Evolutionary conservation across 1,140 invertebrate species (phyloP).

Genomic region (Wiebesia pumilae): DNA sequence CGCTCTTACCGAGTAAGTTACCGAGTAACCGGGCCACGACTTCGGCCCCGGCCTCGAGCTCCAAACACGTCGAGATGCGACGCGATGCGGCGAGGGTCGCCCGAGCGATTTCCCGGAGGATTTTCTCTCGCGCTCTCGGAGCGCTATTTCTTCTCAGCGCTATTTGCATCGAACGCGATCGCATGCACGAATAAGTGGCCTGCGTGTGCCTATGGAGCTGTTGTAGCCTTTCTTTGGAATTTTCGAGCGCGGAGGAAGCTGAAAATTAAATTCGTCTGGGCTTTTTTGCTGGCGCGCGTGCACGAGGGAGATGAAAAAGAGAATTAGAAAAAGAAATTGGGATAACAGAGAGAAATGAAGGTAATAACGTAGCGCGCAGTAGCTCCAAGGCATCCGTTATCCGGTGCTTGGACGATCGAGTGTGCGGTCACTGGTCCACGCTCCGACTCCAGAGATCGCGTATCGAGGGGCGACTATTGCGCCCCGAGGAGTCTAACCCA

Average conservation of each 20-base stretch:
- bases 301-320: neutral
- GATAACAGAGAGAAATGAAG: conserved; percentile 11
- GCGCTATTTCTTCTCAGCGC: neutral
- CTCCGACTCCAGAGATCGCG: neutral
- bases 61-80: neutral
- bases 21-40: too few relatives aligned
- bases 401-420: neutral
- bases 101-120: too few relatives aligned
- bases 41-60: neutral
- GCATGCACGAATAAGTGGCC: neutral
- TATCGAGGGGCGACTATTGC: neutral
- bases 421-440: conserved; percentile 9
- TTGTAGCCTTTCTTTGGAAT: neutral
- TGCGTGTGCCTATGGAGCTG: neutral
- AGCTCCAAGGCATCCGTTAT: conserved; percentile 29
- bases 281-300: neutral
- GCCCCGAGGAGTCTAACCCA: neutral
- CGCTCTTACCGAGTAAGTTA: neutral
- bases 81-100: too few relatives aligned
- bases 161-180: neutral
- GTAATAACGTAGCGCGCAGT: conserved; percentile 23
- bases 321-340: neutral
- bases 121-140: too few relatives aligned
- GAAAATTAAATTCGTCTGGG: conserved; percentile 21
- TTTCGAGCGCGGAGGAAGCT: conserved; percentile 2